Evolutionary conservation across 2,888 invertebrate species (phyloP).

Genomic region (Clivina fossor): DNA sequence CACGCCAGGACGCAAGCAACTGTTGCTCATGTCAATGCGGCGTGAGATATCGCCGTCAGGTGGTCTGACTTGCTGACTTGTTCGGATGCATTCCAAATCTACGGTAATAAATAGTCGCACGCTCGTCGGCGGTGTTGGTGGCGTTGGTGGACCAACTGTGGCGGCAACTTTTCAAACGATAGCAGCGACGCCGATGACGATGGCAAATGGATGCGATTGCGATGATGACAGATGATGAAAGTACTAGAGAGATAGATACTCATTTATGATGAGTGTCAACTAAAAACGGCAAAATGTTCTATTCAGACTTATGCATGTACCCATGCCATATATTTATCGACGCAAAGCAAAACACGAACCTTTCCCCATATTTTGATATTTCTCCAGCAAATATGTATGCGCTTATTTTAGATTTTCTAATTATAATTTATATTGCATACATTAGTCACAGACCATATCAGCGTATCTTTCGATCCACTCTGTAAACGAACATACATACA

Average conservation of each 20-base stretch:
- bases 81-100: constrained; percentile 3
- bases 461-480: constrained; percentile 20
- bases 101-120: constrained; percentile 23
- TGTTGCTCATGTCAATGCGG: constrained; percentile 16
- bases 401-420: constrained; percentile 32
- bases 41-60: constrained; percentile 29
- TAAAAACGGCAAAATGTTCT: background rate
- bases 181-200: constrained; percentile 1
- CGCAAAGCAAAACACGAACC: background rate
- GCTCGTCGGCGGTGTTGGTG: background rate
- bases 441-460: constrained; percentile 27
- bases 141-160: background rate
- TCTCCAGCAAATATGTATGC: constrained; percentile 22
- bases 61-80: constrained; percentile 10
- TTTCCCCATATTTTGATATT: constrained; percentile 24
- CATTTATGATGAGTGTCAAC: too few species aligned
- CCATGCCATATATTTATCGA: constrained; percentile 8
- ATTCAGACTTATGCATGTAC: constrained; percentile 6
- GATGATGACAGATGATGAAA: constrained; percentile 14
- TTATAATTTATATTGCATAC: constrained; percentile 26
- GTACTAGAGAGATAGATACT: background rate
- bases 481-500: constrained; percentile 11
- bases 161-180: background rate
- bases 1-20: background rate
- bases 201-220: background rate